Evolutionary conservation across 2,888 invertebrate genomes (phyloP), one percentile per base, ranked within the genome.

Genomic region (Chymomyza amoena): DNA sequence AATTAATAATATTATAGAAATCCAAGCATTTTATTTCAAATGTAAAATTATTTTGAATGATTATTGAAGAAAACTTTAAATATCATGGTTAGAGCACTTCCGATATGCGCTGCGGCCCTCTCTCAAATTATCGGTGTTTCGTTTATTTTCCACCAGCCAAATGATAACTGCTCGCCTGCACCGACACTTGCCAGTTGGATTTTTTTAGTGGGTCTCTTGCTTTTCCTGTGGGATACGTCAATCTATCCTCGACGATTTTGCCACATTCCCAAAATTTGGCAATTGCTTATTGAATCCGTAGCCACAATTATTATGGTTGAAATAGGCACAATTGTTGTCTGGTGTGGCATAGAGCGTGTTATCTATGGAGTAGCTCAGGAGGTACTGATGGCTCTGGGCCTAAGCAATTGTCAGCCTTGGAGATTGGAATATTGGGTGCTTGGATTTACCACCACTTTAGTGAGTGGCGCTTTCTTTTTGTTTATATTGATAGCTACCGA

Each of bases 171-270:
- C 61, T 89, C 90, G 3, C 74, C 79, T 0, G 83, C 89, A 1
- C 89, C 90, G 0, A 16, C 70, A 0, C 51, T 83, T 5, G 87
- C 83, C n/a, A 89, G 88, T 66, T 90, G 80, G 80, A 63, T 89
- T 1, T 90, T 87, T 56, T 64, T 90, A 25, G 51, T 79, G 51
- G 88, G 84, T 2, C 77, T 79, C 1, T 66, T 89, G 4, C 76
- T 77, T 28, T 74, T 81, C 15, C 74, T 90, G 5, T 73, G 77
- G 68, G 90, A 90, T 50, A 20, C 72, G 2, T 61, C 57, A 10
- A 60, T 90, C 2, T 90, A 81, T 75, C 90, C 90, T 5, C 18
- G 65, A 6, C 87, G 88, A 5, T 90, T 86, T 62, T 75, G 76
- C 77, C 84, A 87, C 66, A 75, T 89, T 72, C 64, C 79, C 6